phyloP scores from a whole-genome alignment of 2,797 vertebrate species.

The Staurois parvus region DNA sequence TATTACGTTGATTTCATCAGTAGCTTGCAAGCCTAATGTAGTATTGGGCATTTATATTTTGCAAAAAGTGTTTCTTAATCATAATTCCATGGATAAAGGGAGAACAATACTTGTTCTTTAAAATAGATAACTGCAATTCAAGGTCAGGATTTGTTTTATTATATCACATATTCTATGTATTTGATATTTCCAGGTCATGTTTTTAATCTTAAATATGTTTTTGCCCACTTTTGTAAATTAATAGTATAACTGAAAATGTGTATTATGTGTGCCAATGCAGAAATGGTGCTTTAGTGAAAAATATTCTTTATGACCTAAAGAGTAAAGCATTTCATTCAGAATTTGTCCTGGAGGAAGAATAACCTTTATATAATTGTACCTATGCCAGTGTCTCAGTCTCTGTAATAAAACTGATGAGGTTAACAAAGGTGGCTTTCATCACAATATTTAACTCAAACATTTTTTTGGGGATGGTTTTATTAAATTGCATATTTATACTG shows the following conservation, averaged over 20 bases:
- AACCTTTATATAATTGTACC: constrained; percentile 37
- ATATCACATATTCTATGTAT: constrained; percentile 20
- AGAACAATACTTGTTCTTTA: background rate
- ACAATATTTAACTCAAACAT: constrained; percentile 19
- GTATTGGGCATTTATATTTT: background rate
- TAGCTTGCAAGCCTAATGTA: background rate
- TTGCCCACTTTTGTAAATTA: constrained; percentile 43
- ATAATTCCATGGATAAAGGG: background rate
- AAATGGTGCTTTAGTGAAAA: constrained; percentile 46
- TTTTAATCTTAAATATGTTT: constrained; percentile 28
- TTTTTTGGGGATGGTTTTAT: constrained; percentile 11
- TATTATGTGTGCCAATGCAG: constrained; percentile 53
- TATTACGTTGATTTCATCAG: background rate
- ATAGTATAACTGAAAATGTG: constrained; percentile 26
- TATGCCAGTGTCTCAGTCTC: constrained; percentile 32
- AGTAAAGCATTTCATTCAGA: constrained; percentile 41
- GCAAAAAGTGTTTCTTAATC: background rate
- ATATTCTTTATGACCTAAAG: constrained; percentile 46
- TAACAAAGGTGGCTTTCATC: constrained; percentile 9
- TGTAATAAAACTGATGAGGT: constrained; percentile 40
- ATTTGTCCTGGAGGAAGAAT: constrained; percentile 56
- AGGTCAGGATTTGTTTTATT: constrained; percentile 21
- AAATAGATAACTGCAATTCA: background rate
- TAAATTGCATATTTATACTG: background rate
- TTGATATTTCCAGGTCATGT: constrained; percentile 36